A percentile compares a stretch with the other conserved stretches of the same genome.
Evolutionary conservation across 2,888 invertebrate genomes (phyloP).

Genomic region (Diarsia brunnea): DNA sequence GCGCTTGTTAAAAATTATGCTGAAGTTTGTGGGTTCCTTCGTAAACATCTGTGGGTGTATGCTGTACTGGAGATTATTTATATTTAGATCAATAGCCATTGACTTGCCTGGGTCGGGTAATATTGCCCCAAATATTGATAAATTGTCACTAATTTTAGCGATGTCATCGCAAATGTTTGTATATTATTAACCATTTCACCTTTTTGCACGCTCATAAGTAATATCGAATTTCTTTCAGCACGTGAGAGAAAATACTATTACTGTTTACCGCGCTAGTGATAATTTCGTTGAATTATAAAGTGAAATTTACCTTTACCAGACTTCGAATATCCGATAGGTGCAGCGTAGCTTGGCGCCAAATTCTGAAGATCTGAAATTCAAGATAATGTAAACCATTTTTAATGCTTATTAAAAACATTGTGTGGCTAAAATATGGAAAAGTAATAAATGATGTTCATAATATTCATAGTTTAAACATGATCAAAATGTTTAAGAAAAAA

Average conservation of each 20-base stretch:
- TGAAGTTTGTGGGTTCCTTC: conserved; percentile 73
- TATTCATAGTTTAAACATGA: neutral
- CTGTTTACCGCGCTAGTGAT: neutral
- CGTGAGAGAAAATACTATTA: neutral
- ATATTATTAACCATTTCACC: neutral
- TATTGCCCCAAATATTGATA: neutral
- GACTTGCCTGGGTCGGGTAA: neutral
- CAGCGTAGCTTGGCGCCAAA: conserved; percentile 11
- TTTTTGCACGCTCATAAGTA: neutral
- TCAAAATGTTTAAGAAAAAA: conserved; percentile 2
- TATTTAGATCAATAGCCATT: conserved; percentile 25
- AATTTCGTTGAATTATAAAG: neutral
- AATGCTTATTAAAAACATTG: neutral
- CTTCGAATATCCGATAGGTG: conserved; percentile 22
- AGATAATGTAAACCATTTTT: neutral
- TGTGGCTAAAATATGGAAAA: neutral
- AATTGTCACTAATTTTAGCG: neutral
- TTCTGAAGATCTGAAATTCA: conserved; percentile 24
- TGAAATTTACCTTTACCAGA: conserved; percentile 41
- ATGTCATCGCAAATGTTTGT: neutral
- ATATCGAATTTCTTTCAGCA: neutral
- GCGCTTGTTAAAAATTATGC: conserved; percentile 78
- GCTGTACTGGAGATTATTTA: conserved; percentile 28
- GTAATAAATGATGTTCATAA: neutral
- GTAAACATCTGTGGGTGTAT: conserved; percentile 60